Evolutionary conservation across 1,140 invertebrate species (phyloP).

Genomic region (Cephus cinctus): DNA sequence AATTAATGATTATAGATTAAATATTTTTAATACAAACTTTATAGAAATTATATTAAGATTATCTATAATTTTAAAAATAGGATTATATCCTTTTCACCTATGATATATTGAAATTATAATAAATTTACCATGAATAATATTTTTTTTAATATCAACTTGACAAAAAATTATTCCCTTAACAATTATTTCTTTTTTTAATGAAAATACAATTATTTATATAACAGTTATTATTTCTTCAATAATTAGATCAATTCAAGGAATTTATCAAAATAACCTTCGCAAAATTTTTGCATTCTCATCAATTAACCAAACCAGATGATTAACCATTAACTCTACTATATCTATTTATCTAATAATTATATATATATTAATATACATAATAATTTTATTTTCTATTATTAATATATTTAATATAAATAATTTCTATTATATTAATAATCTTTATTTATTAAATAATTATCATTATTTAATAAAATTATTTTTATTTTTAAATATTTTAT

Average conservation of each 20-base stretch:
- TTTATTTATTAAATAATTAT: slow-evolving; percentile 8
- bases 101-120: neutral
- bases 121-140: neutral
- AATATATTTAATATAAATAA: slow-evolving; percentile 9
- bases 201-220: neutral
- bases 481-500: slow-evolving; percentile 13
- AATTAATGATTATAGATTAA: too few species aligned
- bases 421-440: slow-evolving; percentile 8
- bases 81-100: neutral
- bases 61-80: neutral
- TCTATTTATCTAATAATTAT: too few species aligned
- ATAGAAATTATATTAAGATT: neutral
- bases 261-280: too few species aligned
- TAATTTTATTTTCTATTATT: slow-evolving; percentile 16
- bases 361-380: too few species aligned
- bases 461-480: slow-evolving; percentile 13
- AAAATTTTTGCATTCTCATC: too few species aligned
- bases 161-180: neutral
- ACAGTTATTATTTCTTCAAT: too few species aligned
- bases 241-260: too few species aligned
- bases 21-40: too few species aligned
- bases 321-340: too few species aligned
- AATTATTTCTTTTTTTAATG: neutral
- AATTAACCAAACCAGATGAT: too few species aligned
- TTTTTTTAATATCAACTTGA: neutral